Base-by-base conservation (phyloP, 2,113 vertebrate genomes). In the Piaya cayana region DNA sequence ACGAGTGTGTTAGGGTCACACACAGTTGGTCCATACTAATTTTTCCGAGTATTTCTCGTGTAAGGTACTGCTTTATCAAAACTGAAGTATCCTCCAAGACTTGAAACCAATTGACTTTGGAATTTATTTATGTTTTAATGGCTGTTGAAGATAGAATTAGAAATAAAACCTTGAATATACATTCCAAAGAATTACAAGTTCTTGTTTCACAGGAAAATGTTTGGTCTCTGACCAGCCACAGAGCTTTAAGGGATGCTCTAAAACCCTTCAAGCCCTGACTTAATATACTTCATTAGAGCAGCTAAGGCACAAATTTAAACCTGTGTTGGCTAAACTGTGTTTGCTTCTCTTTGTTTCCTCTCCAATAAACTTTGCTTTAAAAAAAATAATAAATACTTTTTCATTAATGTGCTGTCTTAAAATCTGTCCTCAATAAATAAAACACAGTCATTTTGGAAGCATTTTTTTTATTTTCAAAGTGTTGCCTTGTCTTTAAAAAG, bases 351-450 rank as follows among this genome's bases (percentile, higher is more conserved):
- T 89, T 3, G 3, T 91, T 88, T 92, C 80, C 71, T 94, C 77
- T 86, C 60, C 83, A 93, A 93, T 95, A 96, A 95, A 95, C 47
- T 26, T 86, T 81, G 68, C 55, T 88, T 96, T 45, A 15, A 88
- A 92, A 80, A 58, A 37, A 69, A 36, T 0, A 87, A 88, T 67
- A 86, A 88, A 67, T 67, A 59, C 42, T 50, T 95, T 91, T 92
- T 92, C 39, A 53, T 92, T 69, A 32, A 69, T 70, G 22, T 80
- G 11, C 36, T 87, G 47, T 71, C 59, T 72, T 80, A 62, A 72
- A 69, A 74, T 74, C 68, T 80, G 36, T 88, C 29, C 42, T 59
- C 22, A 30, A 14, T 60, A 91, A 79, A 71, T 59, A 52, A 81
- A 78, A 23, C 22, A 0, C 53, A 50, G 32, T 32, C 10, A 39